Evolutionary conservation across 2,888 invertebrate genomes (phyloP).

Genomic region (Lysandra coridon): DNA sequence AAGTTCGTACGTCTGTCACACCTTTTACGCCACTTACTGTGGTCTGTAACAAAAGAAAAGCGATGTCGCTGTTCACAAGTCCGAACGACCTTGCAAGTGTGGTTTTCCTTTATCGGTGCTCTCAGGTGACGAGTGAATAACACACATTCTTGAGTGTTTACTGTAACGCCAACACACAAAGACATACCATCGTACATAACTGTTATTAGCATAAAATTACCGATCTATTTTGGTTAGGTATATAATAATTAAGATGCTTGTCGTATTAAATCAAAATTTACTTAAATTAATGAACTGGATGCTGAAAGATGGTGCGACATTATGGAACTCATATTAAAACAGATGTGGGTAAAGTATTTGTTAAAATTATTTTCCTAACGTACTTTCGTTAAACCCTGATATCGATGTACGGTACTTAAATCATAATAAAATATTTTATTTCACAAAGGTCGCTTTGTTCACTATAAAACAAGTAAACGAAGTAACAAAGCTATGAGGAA

Average conservation of each 20-base stretch:
- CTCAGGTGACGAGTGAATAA: slow-evolving; percentile 37
- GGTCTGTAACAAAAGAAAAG: slow-evolving; percentile 2
- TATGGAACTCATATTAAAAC: too few species aligned
- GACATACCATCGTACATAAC: neutral
- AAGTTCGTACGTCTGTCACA: too few species aligned
- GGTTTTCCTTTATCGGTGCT: slow-evolving; percentile 39
- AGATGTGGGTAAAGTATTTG: too few species aligned
- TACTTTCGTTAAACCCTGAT: too few species aligned
- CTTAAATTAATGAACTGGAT: too few species aligned
- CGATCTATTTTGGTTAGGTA: neutral
- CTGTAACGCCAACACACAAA: neutral
- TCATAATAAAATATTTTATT: neutral
- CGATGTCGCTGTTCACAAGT: slow-evolving; percentile 7
- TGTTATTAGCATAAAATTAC: neutral
- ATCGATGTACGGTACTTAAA: neutral
- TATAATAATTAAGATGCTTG: neutral
- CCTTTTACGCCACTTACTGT: too few species aligned
- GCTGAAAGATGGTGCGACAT: too few species aligned
- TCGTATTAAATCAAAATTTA: too few species aligned
- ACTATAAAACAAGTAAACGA: neutral
- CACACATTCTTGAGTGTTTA: slow-evolving; percentile 7
- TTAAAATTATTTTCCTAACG: too few species aligned
- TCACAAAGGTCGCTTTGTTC: neutral
- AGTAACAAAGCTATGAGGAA: slow-evolving; percentile 10
- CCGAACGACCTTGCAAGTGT: slow-evolving; percentile 28